phyloP scores from a whole-genome alignment of 2,113 vertebrate genomes.

The Aptenodytes forsteri region DNA sequence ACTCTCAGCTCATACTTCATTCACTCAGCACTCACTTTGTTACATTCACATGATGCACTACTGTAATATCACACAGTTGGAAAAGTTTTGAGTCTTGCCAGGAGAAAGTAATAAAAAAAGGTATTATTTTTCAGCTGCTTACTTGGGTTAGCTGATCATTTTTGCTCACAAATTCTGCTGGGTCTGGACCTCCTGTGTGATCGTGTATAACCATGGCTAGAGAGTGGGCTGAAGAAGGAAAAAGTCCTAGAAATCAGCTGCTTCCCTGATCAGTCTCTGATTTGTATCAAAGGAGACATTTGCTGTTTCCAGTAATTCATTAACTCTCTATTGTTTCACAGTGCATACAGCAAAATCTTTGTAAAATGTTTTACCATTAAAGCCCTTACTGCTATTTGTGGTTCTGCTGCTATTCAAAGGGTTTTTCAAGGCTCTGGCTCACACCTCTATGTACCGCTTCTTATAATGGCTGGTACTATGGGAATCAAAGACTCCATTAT shows the following conservation, averaged over 20 bases:
- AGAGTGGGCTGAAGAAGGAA: background rate
- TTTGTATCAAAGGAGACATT: background rate
- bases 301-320: conserved; percentile 30
- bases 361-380: conserved; percentile 24
- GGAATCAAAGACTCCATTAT: conserved; percentile 67
- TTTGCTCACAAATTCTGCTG: background rate
- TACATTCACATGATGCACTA: background rate
- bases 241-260: background rate
- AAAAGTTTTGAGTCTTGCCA: background rate
- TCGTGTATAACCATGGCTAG: background rate
- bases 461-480: background rate
- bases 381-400: conserved; percentile 44
- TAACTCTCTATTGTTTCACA: conserved; percentile 39
- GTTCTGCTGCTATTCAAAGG: background rate
- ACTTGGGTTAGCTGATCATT: background rate
- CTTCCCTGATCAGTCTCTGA: background rate
- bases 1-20: background rate
- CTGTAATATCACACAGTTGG: background rate
- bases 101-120: background rate
- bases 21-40: background rate
- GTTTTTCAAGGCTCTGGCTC: conserved; percentile 37
- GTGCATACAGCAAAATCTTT: background rate
- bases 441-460: conserved; percentile 12
- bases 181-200: background rate
- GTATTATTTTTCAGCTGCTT: background rate